phyloP scores from a whole-genome alignment of 2,113 vertebrate genomes.

The Strix aluco region DNA sequence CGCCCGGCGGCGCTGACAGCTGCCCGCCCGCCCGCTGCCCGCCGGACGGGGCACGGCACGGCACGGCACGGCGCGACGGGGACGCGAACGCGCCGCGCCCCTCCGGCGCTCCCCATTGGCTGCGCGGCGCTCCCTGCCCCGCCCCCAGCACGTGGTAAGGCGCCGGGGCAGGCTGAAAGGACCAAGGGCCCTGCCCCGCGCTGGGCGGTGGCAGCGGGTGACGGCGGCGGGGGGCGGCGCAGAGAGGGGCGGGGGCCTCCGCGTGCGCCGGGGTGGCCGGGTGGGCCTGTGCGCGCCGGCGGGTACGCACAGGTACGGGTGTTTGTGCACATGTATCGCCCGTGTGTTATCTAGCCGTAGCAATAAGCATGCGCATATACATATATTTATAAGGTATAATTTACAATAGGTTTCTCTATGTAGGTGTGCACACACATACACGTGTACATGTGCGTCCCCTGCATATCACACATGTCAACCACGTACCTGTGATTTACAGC shows the following conservation, averaged over 20 bases:
- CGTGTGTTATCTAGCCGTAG: too few relatives aligned
- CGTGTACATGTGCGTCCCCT: accelerated
- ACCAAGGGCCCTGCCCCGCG: background rate
- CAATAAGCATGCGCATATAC: accelerated
- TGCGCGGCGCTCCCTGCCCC: background rate
- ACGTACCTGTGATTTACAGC: background rate
- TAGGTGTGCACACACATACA: accelerated
- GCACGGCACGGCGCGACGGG: background rate
- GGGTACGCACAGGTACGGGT: too few relatives aligned
- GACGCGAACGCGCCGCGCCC: slow-evolving; percentile 10
- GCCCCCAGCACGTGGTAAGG: background rate
- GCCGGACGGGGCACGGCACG: background rate
- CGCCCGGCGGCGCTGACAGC: background rate
- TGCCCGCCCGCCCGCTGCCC: background rate
- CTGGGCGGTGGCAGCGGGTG: background rate
- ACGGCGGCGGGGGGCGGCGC: background rate
- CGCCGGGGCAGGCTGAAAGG: background rate
- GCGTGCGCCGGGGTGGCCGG: background rate
- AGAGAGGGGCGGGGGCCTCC: background rate
- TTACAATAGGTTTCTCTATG: background rate
- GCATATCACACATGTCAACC: background rate
- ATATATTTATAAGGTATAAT: accelerated
- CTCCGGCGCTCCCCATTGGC: background rate
- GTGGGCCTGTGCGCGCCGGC: background rate
- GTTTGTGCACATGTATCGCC: too few relatives aligned